These are phyloP conservation scores for Malacosoma neustria DNA, from an alignment of 2,888 invertebrate genomes.

Conservation along the genomic window DNA sequence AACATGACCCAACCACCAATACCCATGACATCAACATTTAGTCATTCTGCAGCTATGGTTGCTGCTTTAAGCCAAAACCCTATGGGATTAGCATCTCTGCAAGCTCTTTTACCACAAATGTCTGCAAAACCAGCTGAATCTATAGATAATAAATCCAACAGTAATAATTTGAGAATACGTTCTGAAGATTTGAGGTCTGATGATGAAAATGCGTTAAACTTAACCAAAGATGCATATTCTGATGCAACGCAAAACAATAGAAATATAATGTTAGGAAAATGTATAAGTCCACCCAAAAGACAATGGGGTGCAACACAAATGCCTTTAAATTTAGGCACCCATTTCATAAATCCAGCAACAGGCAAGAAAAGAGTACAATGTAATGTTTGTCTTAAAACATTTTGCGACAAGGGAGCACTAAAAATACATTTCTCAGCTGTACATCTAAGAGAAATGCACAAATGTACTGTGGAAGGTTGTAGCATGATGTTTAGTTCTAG, in stretches of 20 bases:
- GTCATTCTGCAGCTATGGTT: slow-evolving; percentile 78
- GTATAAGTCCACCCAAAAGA: slow-evolving; percentile 84
- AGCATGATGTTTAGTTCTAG: slow-evolving; percentile 99
- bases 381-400: slow-evolving; percentile 98
- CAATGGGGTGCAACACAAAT: slow-evolving; percentile 85
- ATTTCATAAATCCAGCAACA: slow-evolving; percentile 93
- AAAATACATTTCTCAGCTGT: slow-evolving; percentile 99
- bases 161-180: slow-evolving; percentile 32
- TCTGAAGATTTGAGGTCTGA: slow-evolving; percentile 42
- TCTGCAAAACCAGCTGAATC: slow-evolving; percentile 62
- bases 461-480: slow-evolving; percentile 98
- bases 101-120: slow-evolving; percentile 77
- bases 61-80: slow-evolving; percentile 76
- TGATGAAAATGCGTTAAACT: slow-evolving; percentile 60
- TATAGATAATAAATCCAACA: slow-evolving; percentile 52
- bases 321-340: slow-evolving; percentile 89
- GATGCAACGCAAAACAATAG: slow-evolving; percentile 56
- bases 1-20: slow-evolving; percentile 78
- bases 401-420: slow-evolving; percentile 99
- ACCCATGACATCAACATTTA: slow-evolving; percentile 67
- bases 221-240: slow-evolving; percentile 57
- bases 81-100: slow-evolving; percentile 77
- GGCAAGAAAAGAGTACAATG: slow-evolving; percentile 98
- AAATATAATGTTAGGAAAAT: slow-evolving; percentile 75
- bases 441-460: slow-evolving; percentile 99